Evolutionary conservation across 2,888 invertebrate genomes (phyloP).

Genomic region (Smittia sp.): DNA sequence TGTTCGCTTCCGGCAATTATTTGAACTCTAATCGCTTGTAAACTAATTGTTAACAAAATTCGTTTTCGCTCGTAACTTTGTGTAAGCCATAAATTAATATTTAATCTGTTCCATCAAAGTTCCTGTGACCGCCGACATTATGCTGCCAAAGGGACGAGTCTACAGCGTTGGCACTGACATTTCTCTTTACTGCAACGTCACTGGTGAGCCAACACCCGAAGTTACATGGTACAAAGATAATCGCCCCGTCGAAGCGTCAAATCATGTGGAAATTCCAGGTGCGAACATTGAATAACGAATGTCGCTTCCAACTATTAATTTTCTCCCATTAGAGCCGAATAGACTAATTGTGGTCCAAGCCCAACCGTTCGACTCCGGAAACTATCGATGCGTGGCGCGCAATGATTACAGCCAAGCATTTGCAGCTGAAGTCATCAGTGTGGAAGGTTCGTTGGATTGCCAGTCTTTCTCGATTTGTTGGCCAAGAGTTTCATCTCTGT

Average conservation of each 20-base stretch:
- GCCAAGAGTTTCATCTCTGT: too few relatives aligned
- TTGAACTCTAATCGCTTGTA: background rate
- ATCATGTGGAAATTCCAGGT: conserved; percentile 67
- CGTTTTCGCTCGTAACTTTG: background rate
- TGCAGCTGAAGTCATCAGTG: conserved; percentile 64
- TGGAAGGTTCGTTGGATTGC: conserved; percentile 65
- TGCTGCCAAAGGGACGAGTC: conserved; percentile 53
- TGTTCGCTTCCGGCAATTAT: background rate
- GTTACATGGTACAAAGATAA: conserved; percentile 82
- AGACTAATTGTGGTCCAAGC: conserved; percentile 67
- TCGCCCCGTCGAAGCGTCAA: conserved; percentile 56
- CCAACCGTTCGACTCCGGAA: conserved; percentile 68
- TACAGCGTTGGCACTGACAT: conserved; percentile 68
- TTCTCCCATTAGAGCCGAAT: conserved; percentile 58
- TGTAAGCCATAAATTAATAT: background rate
- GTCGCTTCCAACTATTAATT: conserved; percentile 40
- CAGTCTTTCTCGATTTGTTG: too few relatives aligned
- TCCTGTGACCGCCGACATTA: conserved; percentile 65
- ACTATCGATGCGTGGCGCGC: conserved; percentile 77
- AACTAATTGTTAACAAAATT: background rate
- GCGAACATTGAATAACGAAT: conserved; percentile 44
- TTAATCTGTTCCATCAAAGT: conserved; percentile 51
- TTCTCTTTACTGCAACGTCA: conserved; percentile 69
- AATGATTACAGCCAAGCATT: conserved; percentile 69
- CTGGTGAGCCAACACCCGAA: conserved; percentile 72